These are phyloP conservation scores for Rana temporaria DNA, from an alignment of 2,113 vertebrate species.

Conservation along the genomic window DNA sequence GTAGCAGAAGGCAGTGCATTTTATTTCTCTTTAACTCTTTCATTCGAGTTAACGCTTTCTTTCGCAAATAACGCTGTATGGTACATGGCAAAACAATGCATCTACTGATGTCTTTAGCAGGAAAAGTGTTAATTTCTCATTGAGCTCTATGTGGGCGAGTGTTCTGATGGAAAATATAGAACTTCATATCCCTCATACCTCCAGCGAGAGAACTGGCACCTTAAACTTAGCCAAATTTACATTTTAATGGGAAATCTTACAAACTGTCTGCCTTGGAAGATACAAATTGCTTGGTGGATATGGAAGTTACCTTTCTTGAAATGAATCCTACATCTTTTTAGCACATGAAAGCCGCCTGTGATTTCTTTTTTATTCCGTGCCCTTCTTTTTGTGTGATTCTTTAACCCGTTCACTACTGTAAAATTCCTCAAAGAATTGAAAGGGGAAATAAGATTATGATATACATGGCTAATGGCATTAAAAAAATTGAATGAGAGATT, in stretches of 20 bases:
- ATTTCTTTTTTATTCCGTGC: constrained; percentile 23
- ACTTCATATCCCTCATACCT: constrained; percentile 35
- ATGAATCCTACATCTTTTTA: constrained; percentile 53
- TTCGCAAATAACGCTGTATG: neutral
- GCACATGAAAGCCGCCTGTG: constrained; percentile 51
- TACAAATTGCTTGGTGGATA: constrained; percentile 54
- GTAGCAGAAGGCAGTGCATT: constrained; percentile 12
- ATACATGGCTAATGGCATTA: no score
- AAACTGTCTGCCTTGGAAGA: constrained; percentile 55
- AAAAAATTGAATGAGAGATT: no score
- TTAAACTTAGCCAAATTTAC: constrained; percentile 55
- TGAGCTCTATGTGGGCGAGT: neutral
- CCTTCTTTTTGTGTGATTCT: neutral
- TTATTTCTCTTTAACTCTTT: constrained; percentile 25
- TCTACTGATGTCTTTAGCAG: neutral
- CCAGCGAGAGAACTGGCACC: constrained; percentile 27
- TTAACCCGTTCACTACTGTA: constrained; percentile 5
- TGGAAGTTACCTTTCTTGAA: constrained; percentile 55
- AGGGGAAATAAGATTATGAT: neutral
- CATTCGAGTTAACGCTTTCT: constrained; percentile 19
- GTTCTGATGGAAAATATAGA: constrained; percentile 35
- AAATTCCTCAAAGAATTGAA: neutral
- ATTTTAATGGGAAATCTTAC: constrained; percentile 58
- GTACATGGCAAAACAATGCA: neutral
- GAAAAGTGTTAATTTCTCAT: constrained; percentile 22